These are phyloP conservation scores for Cephus cinctus DNA, from an alignment of 1,140 invertebrate species.

Conservation along the genomic window DNA sequence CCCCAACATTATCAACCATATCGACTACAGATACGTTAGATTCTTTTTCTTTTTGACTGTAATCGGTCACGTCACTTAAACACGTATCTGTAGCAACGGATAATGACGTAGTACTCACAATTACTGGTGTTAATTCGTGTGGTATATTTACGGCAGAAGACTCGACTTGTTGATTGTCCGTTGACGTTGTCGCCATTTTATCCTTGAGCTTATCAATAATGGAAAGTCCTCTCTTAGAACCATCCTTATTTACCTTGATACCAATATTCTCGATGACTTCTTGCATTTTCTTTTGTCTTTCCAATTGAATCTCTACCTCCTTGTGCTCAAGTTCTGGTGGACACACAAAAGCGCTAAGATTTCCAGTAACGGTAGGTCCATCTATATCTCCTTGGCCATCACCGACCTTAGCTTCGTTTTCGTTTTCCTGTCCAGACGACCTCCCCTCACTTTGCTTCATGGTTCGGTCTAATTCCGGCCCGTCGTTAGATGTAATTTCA, in stretches of 20 bases:
- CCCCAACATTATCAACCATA: too few species aligned
- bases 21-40: too few species aligned
- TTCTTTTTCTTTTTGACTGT: too few species aligned
- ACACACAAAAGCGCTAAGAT: conserved; percentile 50
- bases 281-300: conserved; percentile 49
- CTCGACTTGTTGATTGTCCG: too few species aligned
- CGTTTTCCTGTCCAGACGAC: conserved; percentile 3
- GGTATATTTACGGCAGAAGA: too few species aligned
- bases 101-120: too few species aligned
- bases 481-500: too few species aligned
- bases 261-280: conserved; percentile 47
- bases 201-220: conserved; percentile 49
- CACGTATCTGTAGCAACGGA: too few species aligned
- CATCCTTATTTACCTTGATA: conserved; percentile 34
- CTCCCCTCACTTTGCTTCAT: too few species aligned
- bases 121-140: too few species aligned
- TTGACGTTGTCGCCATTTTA: conserved; percentile 46
- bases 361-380: conserved; percentile 17
- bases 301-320: conserved; percentile 47
- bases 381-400: not conserved
- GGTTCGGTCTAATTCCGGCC: too few species aligned
- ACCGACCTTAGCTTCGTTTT: conserved; percentile 8
- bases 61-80: too few species aligned
- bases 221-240: conserved; percentile 29
- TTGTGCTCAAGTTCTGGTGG: conserved; percentile 48